Evolutionary conservation across 2,113 vertebrate species (phyloP).

Genomic region (Notothenia coriiceps): DNA sequence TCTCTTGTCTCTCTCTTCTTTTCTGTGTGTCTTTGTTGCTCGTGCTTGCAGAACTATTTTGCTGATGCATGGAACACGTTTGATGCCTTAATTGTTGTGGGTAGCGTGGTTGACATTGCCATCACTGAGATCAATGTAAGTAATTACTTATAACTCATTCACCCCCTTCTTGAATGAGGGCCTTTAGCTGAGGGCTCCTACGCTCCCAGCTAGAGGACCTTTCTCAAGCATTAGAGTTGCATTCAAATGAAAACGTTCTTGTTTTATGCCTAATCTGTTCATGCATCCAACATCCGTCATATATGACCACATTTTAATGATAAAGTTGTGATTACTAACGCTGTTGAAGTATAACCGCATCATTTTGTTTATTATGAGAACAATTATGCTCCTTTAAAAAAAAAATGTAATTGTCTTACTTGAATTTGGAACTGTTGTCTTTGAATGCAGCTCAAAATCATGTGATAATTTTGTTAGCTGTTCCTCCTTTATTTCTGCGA

Average conservation of each 20-base stretch:
- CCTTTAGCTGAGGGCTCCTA: neutral
- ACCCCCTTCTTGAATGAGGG: constrained; percentile 4
- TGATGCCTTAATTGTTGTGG: constrained; percentile 99
- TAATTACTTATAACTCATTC: constrained; percentile 77
- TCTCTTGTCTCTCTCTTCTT: constrained; percentile 67
- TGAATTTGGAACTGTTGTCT: neutral
- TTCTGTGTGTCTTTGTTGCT: constrained; percentile 76
- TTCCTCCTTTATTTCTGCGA: neutral
- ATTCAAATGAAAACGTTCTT: constrained; percentile 22
- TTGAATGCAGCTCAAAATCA: neutral
- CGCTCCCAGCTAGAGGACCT: constrained; percentile 26
- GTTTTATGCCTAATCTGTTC: neutral
- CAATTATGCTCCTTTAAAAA: neutral
- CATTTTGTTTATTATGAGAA: neutral
- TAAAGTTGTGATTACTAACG: neutral
- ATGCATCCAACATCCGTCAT: neutral
- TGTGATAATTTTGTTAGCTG: neutral
- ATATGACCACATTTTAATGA: neutral
- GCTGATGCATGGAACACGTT: constrained; percentile 99
- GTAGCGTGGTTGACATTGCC: constrained; percentile 99
- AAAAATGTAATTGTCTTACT: too few species aligned
- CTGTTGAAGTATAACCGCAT: too few species aligned
- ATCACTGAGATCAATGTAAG: constrained; percentile 99
- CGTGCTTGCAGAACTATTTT: constrained; percentile 98
- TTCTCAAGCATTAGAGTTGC: constrained; percentile 41